Percentiles rank a stretch among this genome's conserved stretches.
These are phyloP conservation scores for Planiliza haematocheilus DNA, from an alignment of 2,113 vertebrate species.

Conservation along the genomic window DNA sequence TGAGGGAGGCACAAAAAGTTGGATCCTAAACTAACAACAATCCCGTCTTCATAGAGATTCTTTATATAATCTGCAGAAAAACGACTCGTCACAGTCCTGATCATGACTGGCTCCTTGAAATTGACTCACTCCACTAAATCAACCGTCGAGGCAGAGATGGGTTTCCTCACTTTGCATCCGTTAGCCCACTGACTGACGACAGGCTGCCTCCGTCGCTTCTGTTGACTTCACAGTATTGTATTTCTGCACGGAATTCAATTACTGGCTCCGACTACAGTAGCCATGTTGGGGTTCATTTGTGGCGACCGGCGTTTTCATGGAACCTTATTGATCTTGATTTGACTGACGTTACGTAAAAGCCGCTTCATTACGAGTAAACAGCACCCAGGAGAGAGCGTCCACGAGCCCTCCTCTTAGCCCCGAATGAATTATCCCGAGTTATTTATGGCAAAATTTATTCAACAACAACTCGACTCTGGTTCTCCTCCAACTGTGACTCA, in stretches of 20 bases:
- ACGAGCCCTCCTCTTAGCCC: not conserved
- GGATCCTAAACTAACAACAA: too few species aligned
- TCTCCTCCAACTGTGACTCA: not conserved
- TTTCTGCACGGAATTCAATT: conserved; percentile 64
- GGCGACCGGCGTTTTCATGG: conserved; percentile 44
- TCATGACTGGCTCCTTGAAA: not conserved
- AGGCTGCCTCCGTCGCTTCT: conserved; percentile 32
- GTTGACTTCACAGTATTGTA: conserved; percentile 62
- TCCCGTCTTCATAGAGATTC: too few species aligned
- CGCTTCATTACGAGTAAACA: conserved; percentile 25
- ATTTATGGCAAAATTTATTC: conserved; percentile 8
- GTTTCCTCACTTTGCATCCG: conserved; percentile 44
- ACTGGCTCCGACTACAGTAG: conserved; percentile 36
- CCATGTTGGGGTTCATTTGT: conserved; percentile 49
- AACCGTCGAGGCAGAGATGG: conserved; percentile 34
- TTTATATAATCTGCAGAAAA: not conserved
- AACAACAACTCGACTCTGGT: conserved; percentile 1
- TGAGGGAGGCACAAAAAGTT: too few species aligned
- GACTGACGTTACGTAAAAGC: conserved; percentile 55
- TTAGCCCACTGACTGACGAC: conserved; percentile 31
- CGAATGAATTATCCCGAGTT: conserved; percentile 2
- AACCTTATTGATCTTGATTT: conserved; percentile 56
- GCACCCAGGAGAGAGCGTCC: conserved; percentile 21
- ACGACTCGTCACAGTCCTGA: conserved; percentile 5
- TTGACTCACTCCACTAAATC: conserved; percentile 14